A percentile compares a stretch with the other conserved stretches of the same genome.
Conservation (phyloP, 2,888 invertebrate species). For the Chymomyza procnemis region DNA sequence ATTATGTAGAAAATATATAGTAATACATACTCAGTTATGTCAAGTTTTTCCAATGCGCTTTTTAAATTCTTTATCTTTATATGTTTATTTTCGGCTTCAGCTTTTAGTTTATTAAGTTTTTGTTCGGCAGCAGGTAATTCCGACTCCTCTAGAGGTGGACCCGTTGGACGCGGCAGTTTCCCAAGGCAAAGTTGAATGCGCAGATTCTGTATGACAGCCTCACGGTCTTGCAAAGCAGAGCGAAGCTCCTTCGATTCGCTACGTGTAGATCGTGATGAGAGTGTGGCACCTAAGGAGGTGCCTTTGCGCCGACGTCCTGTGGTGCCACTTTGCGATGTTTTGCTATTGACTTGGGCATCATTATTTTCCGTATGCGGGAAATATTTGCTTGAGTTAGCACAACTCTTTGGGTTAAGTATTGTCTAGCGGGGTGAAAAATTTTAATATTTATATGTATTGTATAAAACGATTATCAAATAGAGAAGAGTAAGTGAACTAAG, state of each 20-base stretch:
- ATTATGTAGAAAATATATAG: background rate
- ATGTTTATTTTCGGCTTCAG: constrained; percentile 88
- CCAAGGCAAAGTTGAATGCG: constrained; percentile 77
- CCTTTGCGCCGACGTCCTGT: constrained; percentile 81
- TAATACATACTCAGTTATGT: constrained; percentile 89
- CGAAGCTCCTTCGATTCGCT: constrained; percentile 82
- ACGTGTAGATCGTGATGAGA: constrained; percentile 66
- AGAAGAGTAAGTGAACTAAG: no score
- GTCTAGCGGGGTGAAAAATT: constrained; percentile 68
- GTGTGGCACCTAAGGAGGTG: constrained; percentile 73
- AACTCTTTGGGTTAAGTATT: constrained; percentile 76
- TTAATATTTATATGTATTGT: no score
- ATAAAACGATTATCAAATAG: no score
- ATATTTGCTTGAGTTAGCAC: constrained; percentile 71
- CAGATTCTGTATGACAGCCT: constrained; percentile 87
- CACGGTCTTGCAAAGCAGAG: constrained; percentile 87
- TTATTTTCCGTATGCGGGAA: constrained; percentile 78
- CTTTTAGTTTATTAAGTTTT: constrained; percentile 81
- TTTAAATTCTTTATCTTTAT: constrained; percentile 89
- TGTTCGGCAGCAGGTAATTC: constrained; percentile 82
- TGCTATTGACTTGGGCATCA: constrained; percentile 86
- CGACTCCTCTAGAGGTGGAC: constrained; percentile 80
- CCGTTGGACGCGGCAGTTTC: constrained; percentile 77
- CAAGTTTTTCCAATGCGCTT: constrained; percentile 88
- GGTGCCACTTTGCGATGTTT: constrained; percentile 77